Evolutionary conservation across 2,113 vertebrate species (phyloP).

Genomic region (Sylvietta virens): DNA sequence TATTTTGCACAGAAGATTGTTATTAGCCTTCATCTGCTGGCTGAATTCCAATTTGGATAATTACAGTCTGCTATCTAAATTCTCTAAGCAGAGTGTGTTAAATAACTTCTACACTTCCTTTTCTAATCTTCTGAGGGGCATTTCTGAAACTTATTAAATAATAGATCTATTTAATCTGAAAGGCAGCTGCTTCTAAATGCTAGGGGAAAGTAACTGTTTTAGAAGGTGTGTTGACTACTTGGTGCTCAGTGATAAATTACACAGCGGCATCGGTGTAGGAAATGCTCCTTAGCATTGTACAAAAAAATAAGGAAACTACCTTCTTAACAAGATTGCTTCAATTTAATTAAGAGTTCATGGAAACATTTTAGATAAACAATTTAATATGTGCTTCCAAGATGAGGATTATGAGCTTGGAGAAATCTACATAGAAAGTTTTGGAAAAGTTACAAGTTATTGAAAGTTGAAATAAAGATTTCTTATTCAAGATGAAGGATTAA

Average conservation of each 20-base stretch:
- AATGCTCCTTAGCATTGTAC: not conserved
- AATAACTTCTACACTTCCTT: conserved; percentile 18
- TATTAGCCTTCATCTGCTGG: conserved; percentile 23
- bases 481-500: not conserved
- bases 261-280: not conserved
- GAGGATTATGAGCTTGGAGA: not conserved
- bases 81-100: not conserved
- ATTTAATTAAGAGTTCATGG: not conserved
- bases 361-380: not conserved
- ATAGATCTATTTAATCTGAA: conserved; percentile 2
- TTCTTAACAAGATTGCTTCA: not conserved
- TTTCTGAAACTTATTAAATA: conserved; percentile 27
- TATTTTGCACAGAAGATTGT: conserved; percentile 15
- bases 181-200: not conserved
- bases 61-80: conserved; percentile 25
- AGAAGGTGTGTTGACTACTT: not conserved
- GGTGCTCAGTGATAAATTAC: not conserved
- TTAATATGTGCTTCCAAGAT: not conserved
- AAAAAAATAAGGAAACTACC: not conserved
- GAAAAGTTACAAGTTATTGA: not conserved
- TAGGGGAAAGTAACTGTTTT: not conserved
- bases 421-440: not conserved
- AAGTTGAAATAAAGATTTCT: not conserved
- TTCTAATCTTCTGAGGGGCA: conserved; percentile 4
- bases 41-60: conserved; percentile 29